Evolutionary conservation across 2,797 vertebrate species (phyloP).

Genomic region (Perodicticus potto): DNA sequence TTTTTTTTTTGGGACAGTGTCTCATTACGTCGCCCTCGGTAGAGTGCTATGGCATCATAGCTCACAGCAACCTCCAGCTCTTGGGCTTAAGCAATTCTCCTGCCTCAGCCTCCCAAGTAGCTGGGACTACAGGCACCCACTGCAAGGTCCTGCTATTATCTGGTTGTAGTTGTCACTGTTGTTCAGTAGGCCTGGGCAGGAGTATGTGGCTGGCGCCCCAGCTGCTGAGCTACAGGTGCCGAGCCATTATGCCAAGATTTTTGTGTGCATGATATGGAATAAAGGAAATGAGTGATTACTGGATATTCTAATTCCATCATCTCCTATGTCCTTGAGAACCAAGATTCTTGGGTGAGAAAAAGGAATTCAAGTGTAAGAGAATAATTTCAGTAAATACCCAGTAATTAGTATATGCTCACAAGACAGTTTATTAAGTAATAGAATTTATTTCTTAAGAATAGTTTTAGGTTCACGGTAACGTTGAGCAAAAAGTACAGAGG

Average conservation of each 20-base stretch:
- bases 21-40: no score
- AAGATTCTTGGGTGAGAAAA: background rate
- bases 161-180: no score
- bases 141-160: no score
- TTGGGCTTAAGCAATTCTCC: no score
- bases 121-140: no score
- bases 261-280: background rate
- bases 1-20: no score
- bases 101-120: no score
- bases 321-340: background rate
- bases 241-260: background rate
- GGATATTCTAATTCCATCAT: background rate
- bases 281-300: background rate
- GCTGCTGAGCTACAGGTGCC: no score
- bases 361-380: background rate
- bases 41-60: no score
- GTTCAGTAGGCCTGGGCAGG: no score
- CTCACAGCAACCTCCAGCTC: no score
- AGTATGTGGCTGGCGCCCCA: no score
- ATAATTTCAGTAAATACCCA: background rate
- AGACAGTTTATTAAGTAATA: background rate
- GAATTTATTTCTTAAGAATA: conserved; percentile 25
- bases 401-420: background rate
- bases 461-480: background rate
- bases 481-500: background rate